Base-by-base conservation (phyloP, 2,797 vertebrate genomes). In the Ptychobarbus kaznakovi region DNA sequence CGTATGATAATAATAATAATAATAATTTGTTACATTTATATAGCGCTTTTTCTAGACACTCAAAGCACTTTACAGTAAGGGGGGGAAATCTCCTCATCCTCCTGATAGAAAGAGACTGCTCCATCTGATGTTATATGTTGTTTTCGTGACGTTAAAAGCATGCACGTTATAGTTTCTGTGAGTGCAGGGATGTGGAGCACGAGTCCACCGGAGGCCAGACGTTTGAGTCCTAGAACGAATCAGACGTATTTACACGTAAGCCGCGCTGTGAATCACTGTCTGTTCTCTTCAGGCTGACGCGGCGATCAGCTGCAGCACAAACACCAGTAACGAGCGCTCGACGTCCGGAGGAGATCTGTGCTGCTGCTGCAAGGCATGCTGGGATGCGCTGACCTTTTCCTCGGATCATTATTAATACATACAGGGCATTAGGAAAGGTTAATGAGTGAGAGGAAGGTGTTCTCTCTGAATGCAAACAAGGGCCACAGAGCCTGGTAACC, bases 351-450 rank as follows among this genome's bases (percentile, higher is more conserved):
- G 13, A 87, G 83, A 80, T 82, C 72, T 63, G 15, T 44, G 75
- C 73, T 53, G 69, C 42, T 81, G 25, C 78, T 49, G 81, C 76
- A 70, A 85, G 68, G 90, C 51, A 85, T 87, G 75, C 77, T 79
- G 83, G 78, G 83, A 81, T 83, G 65, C 32, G 92, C 90, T 95
- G 94, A 95, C 95, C 94, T 95, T 95, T 95, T 88, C 91, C 13
- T 77, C 89, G 80, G 91, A 92, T 90, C 91, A 90, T 94, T 94
- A 95, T 94, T 95, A 95, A 95, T 95, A 94, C 93, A 92, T 92
- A 92, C 92, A 90, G 92, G 87, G 91, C 86, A 94, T 94, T 93
- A 93, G 89, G 88, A 95, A 95, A 96, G 95, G 95, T 96, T 95
- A 95, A 95, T 90, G 87, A 95, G 93, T 90, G 90, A 89, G 84